Conservation (phyloP, 2,113 vertebrate species). For the Neotoma lepida region DNA sequence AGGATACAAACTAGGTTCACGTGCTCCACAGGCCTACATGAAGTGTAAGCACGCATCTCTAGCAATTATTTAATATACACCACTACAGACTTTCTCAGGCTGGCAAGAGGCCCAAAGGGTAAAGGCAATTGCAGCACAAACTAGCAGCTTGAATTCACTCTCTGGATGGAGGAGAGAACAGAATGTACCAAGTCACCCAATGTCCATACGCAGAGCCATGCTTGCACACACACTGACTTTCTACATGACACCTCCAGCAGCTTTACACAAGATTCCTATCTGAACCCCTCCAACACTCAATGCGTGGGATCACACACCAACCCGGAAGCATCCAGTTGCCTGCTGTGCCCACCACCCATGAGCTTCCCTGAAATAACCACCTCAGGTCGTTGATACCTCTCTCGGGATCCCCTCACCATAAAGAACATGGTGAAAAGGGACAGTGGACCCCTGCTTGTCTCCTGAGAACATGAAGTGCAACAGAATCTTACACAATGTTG, state of each 20-base stretch:
- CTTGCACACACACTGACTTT: neutral
- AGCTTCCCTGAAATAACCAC: neutral
- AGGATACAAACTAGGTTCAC: neutral
- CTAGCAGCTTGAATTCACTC: neutral
- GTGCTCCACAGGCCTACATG: neutral
- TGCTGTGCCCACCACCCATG: neutral
- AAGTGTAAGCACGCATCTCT: neutral
- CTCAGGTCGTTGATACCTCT: neutral
- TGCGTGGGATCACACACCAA: neutral
- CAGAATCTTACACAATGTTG: too few relatives aligned
- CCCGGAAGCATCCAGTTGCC: too few relatives aligned
- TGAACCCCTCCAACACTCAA: neutral
- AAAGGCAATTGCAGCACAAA: neutral
- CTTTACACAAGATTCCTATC: conserved; percentile 17
- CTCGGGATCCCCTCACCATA: neutral
- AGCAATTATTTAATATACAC: neutral
- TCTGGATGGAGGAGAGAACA: neutral
- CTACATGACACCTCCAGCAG: conserved; percentile 54
- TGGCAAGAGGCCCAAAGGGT: neutral
- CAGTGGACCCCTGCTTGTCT: neutral
- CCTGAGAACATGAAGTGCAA: neutral
- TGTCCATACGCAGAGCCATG: neutral
- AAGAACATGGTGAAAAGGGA: fast-evolving
- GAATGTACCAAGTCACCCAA: neutral
- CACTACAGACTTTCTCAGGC: neutral